These are phyloP conservation scores for Ricordea florida DNA, from an alignment of 92 coral and sea anemone genomes.

Conservation along the genomic window DNA sequence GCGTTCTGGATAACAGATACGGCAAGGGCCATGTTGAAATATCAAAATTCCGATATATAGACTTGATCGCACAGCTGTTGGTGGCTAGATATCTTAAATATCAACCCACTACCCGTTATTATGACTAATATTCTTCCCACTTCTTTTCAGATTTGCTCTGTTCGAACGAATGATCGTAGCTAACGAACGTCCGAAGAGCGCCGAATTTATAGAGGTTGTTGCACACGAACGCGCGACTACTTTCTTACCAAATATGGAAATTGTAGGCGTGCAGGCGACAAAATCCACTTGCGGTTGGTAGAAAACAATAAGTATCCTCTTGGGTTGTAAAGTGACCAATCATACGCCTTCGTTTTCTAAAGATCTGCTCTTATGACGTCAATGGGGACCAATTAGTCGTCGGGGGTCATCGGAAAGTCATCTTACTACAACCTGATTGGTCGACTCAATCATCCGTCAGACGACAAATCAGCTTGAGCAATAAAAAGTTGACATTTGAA, in stretches of 20 bases:
- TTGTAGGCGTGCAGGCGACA: slow-evolving; percentile 71
- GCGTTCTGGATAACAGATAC: slow-evolving; percentile 90
- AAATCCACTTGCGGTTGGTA: slow-evolving; percentile 63
- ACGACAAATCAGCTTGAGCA: slow-evolving; percentile 53
- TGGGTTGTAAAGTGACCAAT: slow-evolving; percentile 66
- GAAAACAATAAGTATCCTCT: slow-evolving; percentile 58
- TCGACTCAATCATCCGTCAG: slow-evolving; percentile 24
- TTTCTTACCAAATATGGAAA: slow-evolving; percentile 76
- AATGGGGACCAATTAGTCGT: slow-evolving; percentile 37
- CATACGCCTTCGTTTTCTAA: slow-evolving; percentile 24
- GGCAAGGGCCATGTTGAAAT: slow-evolving; percentile 77
- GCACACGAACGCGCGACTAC: background rate
- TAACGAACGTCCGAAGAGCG: too few species aligned
- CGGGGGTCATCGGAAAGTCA: slow-evolving; percentile 49
- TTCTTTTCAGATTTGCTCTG: too few species aligned
- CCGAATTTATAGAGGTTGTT: slow-evolving; percentile 22
- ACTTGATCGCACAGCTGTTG: slow-evolving; percentile 21
- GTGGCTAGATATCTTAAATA: slow-evolving; percentile 21
- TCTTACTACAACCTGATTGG: slow-evolving; percentile 41
- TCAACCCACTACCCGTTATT: slow-evolving; percentile 18
- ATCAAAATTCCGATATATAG: background rate
- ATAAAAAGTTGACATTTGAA: slow-evolving; percentile 29
- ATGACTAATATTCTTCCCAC: slow-evolving; percentile 9
- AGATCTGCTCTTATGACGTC: slow-evolving; percentile 61
- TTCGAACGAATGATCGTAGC: too few species aligned